Evolutionary conservation across 1,140 invertebrate genomes (phyloP), one percentile per base, ranked within the genome.

Genomic region (Holotrichia oblita): DNA sequence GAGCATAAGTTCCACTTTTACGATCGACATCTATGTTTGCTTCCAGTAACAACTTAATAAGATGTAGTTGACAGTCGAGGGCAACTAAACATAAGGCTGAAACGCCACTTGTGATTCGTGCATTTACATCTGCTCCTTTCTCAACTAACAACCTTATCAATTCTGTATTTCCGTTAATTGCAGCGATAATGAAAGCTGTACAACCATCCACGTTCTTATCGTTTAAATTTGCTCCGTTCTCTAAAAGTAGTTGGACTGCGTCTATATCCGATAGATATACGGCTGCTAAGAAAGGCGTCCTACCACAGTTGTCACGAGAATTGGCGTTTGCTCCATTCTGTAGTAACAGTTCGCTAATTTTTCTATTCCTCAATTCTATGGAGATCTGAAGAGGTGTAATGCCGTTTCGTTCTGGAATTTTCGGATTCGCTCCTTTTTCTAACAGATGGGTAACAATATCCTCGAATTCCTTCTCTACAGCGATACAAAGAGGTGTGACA

Each of bases 61-160:
- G n/a, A n/a, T n/a, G n/a, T n/a, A n/a, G n/a, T n/a, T n/a, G n/a
- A n/a, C n/a, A n/a, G n/a, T n/a, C n/a, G n/a, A n/a, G n/a, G n/a
- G n/a, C n/a, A n/a, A n/a, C n/a, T n/a, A n/a, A n/a, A n/a, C n/a
- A n/a, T n/a, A n/a, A n/a, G n/a, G n/a, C n/a, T n/a, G n/a, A n/a
- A n/a, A n/a, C n/a, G n/a, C n/a, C n/a, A 12, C 27, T 20, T 48
- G 7, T n/a, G n/a, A 44, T 22, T 7, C 17, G 6, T 22, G 10
- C 0, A 3, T 76, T 55, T 44, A 76, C 74, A 17, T 24, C 2
- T 3, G 74, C 74, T 20, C 74, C 74, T 55, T 76, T 42, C 27
- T 17, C 74, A 17, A 76, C 9, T 22, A 76, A 27, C 22, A 61
- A 17, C 55, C 55, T 8, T 24, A 77, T 24, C 12, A 77, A 48